These are phyloP conservation scores for Sesia apiformis DNA, from an alignment of 2,888 invertebrate genomes.

Conservation along the genomic window DNA sequence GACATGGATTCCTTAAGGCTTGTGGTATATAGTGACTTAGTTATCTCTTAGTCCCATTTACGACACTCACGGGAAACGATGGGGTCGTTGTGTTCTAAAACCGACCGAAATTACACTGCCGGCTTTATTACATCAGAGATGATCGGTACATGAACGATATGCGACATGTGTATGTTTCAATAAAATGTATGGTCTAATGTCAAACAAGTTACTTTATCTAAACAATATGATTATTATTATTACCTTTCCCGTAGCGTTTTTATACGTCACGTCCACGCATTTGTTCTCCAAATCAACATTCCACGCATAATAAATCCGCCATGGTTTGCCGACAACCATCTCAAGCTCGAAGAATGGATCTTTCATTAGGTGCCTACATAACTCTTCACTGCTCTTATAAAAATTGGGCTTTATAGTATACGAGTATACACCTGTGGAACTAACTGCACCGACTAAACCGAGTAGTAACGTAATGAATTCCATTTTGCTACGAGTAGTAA, in stretches of 20 bases:
- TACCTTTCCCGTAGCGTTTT: slow-evolving; percentile 23
- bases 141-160: too few species aligned
- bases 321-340: slow-evolving; percentile 32
- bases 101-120: too few species aligned
- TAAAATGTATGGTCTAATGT: too few species aligned
- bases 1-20: too few species aligned
- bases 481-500: neutral
- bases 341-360: slow-evolving; percentile 45
- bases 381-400: slow-evolving; percentile 12
- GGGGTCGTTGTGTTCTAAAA: too few species aligned
- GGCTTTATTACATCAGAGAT: too few species aligned
- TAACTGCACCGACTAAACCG: neutral
- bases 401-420: neutral
- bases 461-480: neutral
- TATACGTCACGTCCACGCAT: slow-evolving; percentile 43
- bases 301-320: slow-evolving; percentile 53
- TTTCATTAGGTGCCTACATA: slow-evolving; percentile 25
- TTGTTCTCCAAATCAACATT: slow-evolving; percentile 30
- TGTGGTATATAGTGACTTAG: too few species aligned
- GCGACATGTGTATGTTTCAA: too few species aligned
- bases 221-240: too few species aligned
- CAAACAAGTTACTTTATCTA: too few species aligned
- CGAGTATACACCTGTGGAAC: neutral
- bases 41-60: too few species aligned
- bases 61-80: too few species aligned